Base-by-base conservation (phyloP, 1,140 invertebrate genomes). In the Megalonaias nervosa region DNA sequence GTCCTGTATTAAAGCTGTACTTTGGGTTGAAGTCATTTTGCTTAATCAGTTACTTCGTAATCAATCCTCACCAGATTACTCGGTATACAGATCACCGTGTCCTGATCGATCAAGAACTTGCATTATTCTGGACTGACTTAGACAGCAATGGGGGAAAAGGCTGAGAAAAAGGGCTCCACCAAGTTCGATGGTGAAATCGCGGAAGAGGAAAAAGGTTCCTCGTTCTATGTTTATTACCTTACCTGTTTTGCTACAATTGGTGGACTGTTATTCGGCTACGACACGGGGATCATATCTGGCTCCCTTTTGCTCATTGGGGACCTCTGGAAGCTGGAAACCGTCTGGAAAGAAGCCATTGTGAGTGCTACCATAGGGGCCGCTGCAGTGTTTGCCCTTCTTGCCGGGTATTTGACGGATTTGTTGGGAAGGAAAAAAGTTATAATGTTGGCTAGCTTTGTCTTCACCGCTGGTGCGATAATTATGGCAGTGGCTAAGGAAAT, bases 241-340 rank as follows among this genome's bases (percentile, higher is more conserved):
- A 87, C 89, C 55, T 81, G 84, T 59, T 88, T 90, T 61, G 87
- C 89, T 1, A 88, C 88, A 0, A 83, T 94, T 57, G 93, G 94
- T 14, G 93, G 93, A 11, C 93, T 94, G 74, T 87, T 94, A 9
- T 94, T 94, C 83, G 93, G 93, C 21, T 94, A 94, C 87, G 94
- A 94, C 80, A 94, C 94, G 0, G 93, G 94, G 6, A 93, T 94
- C 56, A 92, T 94, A 11, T 94, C 93, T 1, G 93, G 93, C 9
- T 93, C 94, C 16, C 93, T 94, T 92, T 85, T 94, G 23, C 89
- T 93, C 19, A 86, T 89, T 56, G 81, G 81, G 64, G 80, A 86
- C n/a, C 73, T 83, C 58, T 88, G 85, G 74, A 67, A 82, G 12
- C 82, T 89, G 16, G 67, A 48, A n/a, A 85, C 84, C 9, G 73